Percentiles rank a stretch among this genome's conserved stretches.
phyloP scores from a whole-genome alignment of 2,113 vertebrate species.

The Anser cygnoides region DNA sequence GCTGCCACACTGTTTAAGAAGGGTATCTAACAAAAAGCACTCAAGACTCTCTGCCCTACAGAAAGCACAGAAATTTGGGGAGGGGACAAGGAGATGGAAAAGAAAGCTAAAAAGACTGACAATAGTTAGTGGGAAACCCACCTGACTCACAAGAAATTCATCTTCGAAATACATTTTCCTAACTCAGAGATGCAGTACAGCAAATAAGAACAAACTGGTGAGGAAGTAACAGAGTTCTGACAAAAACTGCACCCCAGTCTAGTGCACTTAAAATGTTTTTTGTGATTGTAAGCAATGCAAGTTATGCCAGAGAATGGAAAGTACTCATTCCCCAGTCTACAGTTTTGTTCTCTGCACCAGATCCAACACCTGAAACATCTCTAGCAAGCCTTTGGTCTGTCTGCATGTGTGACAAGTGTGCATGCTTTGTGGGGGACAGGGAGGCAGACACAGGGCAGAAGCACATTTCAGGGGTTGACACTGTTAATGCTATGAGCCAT shows the following conservation, averaged over 20 bases:
- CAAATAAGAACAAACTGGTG: neutral
- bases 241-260: neutral
- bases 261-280: neutral
- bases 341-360: neutral
- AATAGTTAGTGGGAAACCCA: neutral
- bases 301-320: neutral
- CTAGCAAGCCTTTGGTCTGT: neutral
- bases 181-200: neutral
- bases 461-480: neutral
- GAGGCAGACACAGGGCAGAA: neutral
- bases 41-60: neutral
- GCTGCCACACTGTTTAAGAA: neutral
- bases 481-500: neutral
- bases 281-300: neutral
- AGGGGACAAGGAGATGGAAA: fast-evolving
- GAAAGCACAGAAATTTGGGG: neutral
- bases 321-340: neutral
- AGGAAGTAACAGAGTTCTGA: neutral
- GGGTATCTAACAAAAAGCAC: neutral
- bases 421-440: neutral
- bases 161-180: neutral
- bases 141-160: fast-evolving
- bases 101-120: neutral
- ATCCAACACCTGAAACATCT: neutral
- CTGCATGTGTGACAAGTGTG: neutral